Evolutionary conservation across 1,140 invertebrate genomes (phyloP), one percentile per base, ranked within the genome.

Genomic region (Drosophila nigromelanica): DNA sequence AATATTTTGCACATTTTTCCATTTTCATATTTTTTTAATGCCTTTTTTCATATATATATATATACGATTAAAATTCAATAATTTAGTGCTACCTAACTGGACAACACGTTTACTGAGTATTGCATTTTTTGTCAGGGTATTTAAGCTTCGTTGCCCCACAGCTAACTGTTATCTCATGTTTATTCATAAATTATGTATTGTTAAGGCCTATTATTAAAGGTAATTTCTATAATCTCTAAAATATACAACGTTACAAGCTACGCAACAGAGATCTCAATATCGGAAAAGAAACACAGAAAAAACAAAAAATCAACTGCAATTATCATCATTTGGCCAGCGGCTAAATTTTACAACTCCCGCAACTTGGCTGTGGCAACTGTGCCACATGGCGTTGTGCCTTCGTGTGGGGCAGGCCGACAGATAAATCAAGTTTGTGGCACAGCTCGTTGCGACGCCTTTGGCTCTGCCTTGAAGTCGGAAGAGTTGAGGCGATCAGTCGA

Each of bases 371-470:
- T n/a, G n/a, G n/a, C n/a, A n/a, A n/a, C 11, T 33, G 30, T 55
- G 43, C 50, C 62, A 47, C 15, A 54, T 45, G 42, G 43, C 21
- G 43, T 48, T 51, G 40, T 45, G 24, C 7, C 67, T 56, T 50
- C 68, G 68, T 71, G 68, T 71, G 68, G 43, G 68, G 68, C 68
- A 64, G 18, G 60, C 43, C 43, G 35, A 18, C 40, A 71, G 68
- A 71, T 71, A 71, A 71, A 71, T 71, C 68, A 71, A 64, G 42
- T 71, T 71, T 69, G 39, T 48, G 52, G 62, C 50, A 45, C 27
- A 50, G 24, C 30, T 35, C 33, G 55, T 42, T 64, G 33, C 33
- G 54, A 72, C 69, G 69, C 69, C 69, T 67, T 52, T 33, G 47
- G 61, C 11, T 48, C 33, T 55, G 55, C 14, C 55, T 58, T 30